A percentile compares a stretch with the other conserved stretches of the same genome.
Conservation (phyloP, 2,888 invertebrate species). For the Chrysina gloriosa region DNA sequence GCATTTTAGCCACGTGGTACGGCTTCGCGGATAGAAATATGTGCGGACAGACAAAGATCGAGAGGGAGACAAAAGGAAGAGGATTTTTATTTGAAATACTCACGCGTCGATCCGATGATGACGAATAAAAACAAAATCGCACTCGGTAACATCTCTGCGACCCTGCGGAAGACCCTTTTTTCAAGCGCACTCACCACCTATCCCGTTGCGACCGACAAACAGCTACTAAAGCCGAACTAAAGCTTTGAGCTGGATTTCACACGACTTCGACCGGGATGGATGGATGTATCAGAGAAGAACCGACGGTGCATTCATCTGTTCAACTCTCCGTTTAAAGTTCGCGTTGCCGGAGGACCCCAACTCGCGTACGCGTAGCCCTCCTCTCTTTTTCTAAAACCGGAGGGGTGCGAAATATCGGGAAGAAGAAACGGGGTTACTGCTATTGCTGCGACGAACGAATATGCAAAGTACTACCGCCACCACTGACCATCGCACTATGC, state of each 20-base stretch:
- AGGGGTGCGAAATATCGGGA: conserved; percentile 21
- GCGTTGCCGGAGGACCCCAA: conserved; percentile 29
- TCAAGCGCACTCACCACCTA: no score
- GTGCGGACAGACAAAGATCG: background rate
- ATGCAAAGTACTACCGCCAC: conserved; percentile 16
- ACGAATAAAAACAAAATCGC: no score
- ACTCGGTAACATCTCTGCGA: no score
- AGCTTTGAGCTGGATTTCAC: conserved; percentile 27
- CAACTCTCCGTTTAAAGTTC: conserved; percentile 38
- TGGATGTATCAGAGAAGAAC: conserved; percentile 28
- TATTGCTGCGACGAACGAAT: background rate
- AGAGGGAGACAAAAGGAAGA: conserved; percentile 5
- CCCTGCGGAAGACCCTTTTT: no score
- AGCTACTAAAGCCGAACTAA: background rate
- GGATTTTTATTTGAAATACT: background rate
- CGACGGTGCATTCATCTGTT: conserved; percentile 33
- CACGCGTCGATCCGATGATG: no score
- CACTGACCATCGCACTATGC: conserved; percentile 12
- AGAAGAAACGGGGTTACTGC: conserved; percentile 8
- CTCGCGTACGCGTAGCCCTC: background rate
- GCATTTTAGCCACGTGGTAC: conserved; percentile 31
- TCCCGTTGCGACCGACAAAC: background rate
- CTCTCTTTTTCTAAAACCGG: conserved; percentile 22
- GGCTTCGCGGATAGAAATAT: conserved; percentile 15
- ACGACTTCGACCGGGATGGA: conserved; percentile 4